A percentile compares a stretch with the other conserved stretches of the same genome.
These are phyloP conservation scores for Melanotaenia pygmaea DNA, from an alignment of 2,797 vertebrate species.

Conservation along the genomic window DNA sequence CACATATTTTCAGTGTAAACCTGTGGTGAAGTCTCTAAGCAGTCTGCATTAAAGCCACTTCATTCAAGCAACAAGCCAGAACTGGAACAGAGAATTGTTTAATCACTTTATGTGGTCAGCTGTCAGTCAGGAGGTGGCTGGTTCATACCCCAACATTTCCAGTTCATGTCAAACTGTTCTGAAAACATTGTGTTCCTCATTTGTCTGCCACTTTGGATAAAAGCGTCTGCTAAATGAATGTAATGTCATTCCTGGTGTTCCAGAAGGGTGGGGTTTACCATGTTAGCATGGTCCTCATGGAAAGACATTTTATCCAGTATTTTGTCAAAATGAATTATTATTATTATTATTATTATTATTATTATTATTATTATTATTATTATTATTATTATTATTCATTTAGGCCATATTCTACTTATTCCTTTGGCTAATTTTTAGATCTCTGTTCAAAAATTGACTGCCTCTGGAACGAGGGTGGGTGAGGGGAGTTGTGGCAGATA, in stretches of 20 bases:
- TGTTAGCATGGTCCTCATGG: neutral
- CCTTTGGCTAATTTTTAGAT: no score
- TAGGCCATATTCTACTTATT: no score
- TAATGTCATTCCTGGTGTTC: neutral
- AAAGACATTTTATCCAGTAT: neutral
- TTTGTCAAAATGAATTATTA: no score
- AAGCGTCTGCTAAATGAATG: neutral
- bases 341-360: no score
- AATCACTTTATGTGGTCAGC: neutral
- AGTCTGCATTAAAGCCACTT: conserved; percentile 15
- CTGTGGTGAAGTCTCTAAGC: conserved; percentile 35
- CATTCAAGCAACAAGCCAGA: conserved; percentile 14
- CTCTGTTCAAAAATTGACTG: no score
- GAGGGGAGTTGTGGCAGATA: no score
- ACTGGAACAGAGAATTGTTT: neutral
- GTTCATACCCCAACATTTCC: neutral
- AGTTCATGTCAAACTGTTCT: neutral
- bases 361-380: no score
- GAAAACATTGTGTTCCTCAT: neutral
- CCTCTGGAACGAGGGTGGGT: no score
- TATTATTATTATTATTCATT: no score
- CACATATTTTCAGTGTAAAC: conserved; percentile 31
- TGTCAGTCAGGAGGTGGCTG: neutral
- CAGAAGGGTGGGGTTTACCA: conserved; percentile 23
- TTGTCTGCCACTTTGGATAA: neutral